Conservation (phyloP, 2,113 vertebrate species). For the Brachyhypopomus gauderio region DNA sequence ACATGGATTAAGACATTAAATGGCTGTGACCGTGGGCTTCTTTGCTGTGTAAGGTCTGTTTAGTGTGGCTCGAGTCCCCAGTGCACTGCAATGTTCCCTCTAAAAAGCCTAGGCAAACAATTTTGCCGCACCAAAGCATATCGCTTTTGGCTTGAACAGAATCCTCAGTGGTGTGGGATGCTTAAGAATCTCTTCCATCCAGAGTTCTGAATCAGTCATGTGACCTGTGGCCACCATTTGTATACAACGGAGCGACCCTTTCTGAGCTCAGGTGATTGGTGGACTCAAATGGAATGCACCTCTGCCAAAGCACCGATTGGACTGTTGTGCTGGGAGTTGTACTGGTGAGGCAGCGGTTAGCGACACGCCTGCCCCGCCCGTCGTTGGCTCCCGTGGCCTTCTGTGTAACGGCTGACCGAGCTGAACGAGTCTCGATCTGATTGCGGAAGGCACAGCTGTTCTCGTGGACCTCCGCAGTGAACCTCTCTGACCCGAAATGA, state of each 20-base stretch:
- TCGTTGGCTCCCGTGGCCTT: neutral
- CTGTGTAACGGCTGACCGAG: neutral
- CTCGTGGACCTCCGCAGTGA: neutral
- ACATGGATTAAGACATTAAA: neutral
- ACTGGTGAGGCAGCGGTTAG: neutral
- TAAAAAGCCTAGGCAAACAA: conserved; percentile 13
- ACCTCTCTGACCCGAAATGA: neutral
- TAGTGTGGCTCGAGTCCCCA: neutral
- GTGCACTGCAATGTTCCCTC: neutral
- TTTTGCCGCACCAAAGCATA: neutral
- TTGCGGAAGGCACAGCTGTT: neutral
- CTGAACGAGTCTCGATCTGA: neutral
- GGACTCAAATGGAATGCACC: neutral
- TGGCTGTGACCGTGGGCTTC: neutral
- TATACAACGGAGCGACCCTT: neutral
- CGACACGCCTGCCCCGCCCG: neutral
- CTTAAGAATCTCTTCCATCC: neutral
- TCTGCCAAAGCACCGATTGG: neutral
- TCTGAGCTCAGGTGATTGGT: neutral
- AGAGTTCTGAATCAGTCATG: neutral
- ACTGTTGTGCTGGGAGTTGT: neutral
- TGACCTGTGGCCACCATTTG: neutral
- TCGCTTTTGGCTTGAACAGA: neutral
- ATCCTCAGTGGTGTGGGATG: neutral
- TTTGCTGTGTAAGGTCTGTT: neutral